Base-by-base conservation (phyloP, 2,113 vertebrate species). In the Aix galericulata region DNA sequence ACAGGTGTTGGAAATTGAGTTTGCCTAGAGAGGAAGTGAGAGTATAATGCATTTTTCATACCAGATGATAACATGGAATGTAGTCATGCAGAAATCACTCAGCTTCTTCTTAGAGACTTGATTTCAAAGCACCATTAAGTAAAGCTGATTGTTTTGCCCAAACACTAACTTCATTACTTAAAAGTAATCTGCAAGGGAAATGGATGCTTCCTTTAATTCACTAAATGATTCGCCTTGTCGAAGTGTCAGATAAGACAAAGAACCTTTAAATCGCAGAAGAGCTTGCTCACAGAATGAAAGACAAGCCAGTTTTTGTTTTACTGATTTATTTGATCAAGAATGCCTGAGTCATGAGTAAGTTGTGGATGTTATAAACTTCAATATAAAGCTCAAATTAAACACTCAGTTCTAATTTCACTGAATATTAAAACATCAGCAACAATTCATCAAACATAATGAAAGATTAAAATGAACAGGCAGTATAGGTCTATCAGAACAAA, bases 141-240 rank as follows among this genome's bases (percentile, higher is more conserved):
- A 89, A 86, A 92, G 78, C 93, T 91, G 78, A 81, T 89, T 91
- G 92, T 93, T 96, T 96, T 91, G 73, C 62, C n/a, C 52, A 77
- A 82, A 78, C 64, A 86, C 75, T 92, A 91, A 96, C 59, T 95
- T 95, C 69, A 88, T 96, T 95, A 94, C 89, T 94, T 93, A 88
- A 94, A 68, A 93, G 85, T 86, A 82, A 97, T 95, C 93, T 97
- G 66, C 79, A 96, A 96, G 89, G 94, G 89, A 96, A 97, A 93
- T 96, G 78, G 91, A 94, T 83, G 83, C 5, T 62, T 95, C 58
- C 56, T 63, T 94, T 93, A 96, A 88, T 91, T 96, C 87, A 93
- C 48, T 92, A 89, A 96, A 89, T 86, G 75, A 95, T 95, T 80
- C 3, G 22, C 94, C 94, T 93, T 59, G 50, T 94, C 20, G 3